phyloP scores from a whole-genome alignment of 2,888 invertebrate species.

The Zelleria hepariella region DNA sequence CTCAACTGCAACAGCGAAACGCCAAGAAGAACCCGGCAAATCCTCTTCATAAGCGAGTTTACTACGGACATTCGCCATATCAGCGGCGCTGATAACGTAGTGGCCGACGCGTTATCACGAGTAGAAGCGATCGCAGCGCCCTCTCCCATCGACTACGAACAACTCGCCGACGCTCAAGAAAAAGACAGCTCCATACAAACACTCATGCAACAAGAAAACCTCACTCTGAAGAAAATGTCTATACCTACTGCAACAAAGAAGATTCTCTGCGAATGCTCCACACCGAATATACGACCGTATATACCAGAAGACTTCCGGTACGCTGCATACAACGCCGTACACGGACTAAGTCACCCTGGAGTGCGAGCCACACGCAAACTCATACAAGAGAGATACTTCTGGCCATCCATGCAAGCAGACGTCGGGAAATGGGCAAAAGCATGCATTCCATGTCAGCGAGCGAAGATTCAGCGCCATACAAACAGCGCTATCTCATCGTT shows the following conservation, averaged over 20 bases:
- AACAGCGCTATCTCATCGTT: not conserved
- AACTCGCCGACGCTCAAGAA: conserved; percentile 9
- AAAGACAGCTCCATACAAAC: not conserved
- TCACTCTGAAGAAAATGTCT: too few relatives aligned
- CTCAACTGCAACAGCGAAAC: conserved; percentile 1
- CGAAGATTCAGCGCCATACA: conserved; percentile 3
- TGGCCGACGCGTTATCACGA: conserved; percentile 15
- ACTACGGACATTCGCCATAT: conserved; percentile 14
- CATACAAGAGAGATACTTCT: conserved; percentile 1
- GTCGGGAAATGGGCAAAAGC: not conserved
- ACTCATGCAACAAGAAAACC: not conserved
- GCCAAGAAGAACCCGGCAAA: conserved; percentile 14
- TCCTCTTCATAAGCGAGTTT: conserved; percentile 17
- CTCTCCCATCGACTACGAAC: conserved; percentile 11
- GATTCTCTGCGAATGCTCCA: too few relatives aligned
- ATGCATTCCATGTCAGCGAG: not conserved
- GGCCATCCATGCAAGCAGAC: conserved; percentile 3
- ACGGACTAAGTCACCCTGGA: conserved; percentile 4
- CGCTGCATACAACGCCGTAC: not conserved
- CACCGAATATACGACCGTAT: not conserved
- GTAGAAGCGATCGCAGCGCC: conserved; percentile 14
- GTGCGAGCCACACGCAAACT: not conserved
- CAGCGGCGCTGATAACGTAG: conserved; percentile 11
- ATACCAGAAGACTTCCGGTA: not conserved
- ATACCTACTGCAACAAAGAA: too few relatives aligned